Evolutionary conservation across 2,113 vertebrate species (phyloP).

Genomic region (Scomber scombrus): DNA sequence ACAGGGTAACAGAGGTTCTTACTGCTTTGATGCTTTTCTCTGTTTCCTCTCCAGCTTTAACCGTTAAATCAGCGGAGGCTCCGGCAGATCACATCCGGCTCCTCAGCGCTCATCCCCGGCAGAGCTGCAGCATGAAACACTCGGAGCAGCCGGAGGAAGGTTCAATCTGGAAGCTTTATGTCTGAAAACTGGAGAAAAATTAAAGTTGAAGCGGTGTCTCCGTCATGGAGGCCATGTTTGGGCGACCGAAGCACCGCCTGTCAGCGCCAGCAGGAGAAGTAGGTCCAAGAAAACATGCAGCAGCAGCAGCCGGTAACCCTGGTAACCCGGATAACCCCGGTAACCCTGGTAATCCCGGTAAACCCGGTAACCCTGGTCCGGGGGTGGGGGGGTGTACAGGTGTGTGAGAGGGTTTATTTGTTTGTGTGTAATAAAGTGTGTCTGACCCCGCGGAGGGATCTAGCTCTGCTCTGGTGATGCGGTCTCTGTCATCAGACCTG

Average conservation of each 20-base stretch:
- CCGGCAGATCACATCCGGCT: constrained; percentile 66
- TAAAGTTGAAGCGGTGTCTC: constrained; percentile 88
- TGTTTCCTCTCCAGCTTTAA: constrained; percentile 85
- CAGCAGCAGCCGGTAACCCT: too few relatives aligned
- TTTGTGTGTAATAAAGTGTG: constrained; percentile 76
- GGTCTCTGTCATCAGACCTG: constrained; percentile 78
- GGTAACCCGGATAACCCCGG: too few relatives aligned
- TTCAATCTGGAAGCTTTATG: constrained; percentile 35
- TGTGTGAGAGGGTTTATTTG: neutral
- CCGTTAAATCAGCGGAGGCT: constrained; percentile 69
- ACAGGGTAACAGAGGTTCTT: constrained; percentile 59
- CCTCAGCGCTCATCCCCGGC: neutral
- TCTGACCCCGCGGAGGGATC: constrained; percentile 85
- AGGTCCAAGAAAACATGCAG: constrained; percentile 69
- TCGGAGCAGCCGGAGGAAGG: too few relatives aligned
- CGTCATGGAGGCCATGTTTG: constrained; percentile 90
- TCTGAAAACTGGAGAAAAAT: constrained; percentile 76
- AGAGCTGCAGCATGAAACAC: too few relatives aligned
- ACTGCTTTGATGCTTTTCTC: constrained; percentile 86
- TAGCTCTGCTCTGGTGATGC: constrained; percentile 74
- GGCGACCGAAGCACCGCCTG: constrained; percentile 86
- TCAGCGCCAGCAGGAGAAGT: constrained; percentile 81
- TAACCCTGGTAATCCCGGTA: too few relatives aligned
- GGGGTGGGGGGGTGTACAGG: rapidly evolving
- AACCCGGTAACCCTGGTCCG: too few relatives aligned